These are phyloP conservation scores for Phalanger gymnotis DNA, from an alignment of 2,797 vertebrate genomes.

Conservation along the genomic window DNA sequence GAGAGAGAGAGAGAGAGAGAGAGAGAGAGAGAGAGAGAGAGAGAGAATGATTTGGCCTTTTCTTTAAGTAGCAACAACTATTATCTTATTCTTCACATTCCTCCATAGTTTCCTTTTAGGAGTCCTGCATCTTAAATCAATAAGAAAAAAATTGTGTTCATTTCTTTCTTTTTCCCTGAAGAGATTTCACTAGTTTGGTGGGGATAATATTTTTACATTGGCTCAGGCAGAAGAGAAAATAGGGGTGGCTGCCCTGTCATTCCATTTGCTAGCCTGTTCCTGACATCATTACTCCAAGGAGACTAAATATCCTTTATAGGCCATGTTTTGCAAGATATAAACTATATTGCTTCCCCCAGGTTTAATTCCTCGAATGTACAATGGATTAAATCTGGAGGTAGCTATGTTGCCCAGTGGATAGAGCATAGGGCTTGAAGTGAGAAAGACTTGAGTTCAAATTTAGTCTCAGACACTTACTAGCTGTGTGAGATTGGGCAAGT, in stretches of 20 bases:
- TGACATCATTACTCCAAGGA: background rate
- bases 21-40: background rate
- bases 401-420: background rate
- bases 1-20: background rate
- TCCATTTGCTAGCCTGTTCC: background rate
- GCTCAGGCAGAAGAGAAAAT: background rate
- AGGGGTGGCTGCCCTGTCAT: background rate
- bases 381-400: background rate
- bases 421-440: background rate
- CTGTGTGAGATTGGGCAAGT: background rate
- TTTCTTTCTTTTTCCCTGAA: background rate
- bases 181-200: background rate
- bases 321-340: background rate
- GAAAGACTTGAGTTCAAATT: background rate
- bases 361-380: background rate
- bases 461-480: background rate
- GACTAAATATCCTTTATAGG: background rate
- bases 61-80: constrained; percentile 39
- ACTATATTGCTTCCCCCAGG: background rate
- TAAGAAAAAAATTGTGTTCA: constrained; percentile 26
- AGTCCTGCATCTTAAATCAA: constrained; percentile 51
- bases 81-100: constrained; percentile 8
- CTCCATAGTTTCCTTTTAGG: constrained; percentile 7
- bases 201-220: background rate
- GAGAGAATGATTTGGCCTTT: constrained; percentile 60